Percentiles rank a stretch among this genome's conserved stretches.
Evolutionary conservation across 1,140 invertebrate species (phyloP).

Genomic region (Atta texana): DNA sequence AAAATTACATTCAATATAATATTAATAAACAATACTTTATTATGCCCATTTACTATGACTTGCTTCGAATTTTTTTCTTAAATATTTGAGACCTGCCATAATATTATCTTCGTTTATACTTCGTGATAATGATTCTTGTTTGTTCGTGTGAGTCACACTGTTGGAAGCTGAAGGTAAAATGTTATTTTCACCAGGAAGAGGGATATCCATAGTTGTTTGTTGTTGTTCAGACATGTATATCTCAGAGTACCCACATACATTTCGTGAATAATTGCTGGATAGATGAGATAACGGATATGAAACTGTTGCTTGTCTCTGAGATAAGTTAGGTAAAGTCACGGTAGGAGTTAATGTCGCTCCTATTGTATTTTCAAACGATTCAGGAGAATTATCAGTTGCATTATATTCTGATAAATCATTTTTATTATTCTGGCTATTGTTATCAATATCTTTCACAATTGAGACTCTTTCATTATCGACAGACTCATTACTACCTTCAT

Average conservation of each 20-base stretch:
- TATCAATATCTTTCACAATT: background rate
- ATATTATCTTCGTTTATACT: slow-evolving; percentile 87
- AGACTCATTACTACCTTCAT: background rate
- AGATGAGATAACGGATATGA: slow-evolving; percentile 36
- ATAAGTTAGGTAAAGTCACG: background rate
- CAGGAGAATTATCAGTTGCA: background rate
- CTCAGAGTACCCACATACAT: background rate
- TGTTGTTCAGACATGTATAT: background rate
- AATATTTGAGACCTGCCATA: slow-evolving; percentile 89
- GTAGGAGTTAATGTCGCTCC: background rate
- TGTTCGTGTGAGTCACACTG: background rate
- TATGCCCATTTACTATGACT: slow-evolving; percentile 58
- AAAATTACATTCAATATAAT: slow-evolving; percentile 22
- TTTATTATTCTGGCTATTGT: slow-evolving; percentile 61
- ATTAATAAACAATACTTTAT: slow-evolving; percentile 4
- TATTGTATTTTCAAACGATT: background rate
- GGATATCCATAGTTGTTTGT: slow-evolving; percentile 3
- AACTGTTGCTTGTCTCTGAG: slow-evolving; percentile 19
- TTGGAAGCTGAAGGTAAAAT: background rate
- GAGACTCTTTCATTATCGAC: slow-evolving; percentile 29
- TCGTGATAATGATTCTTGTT: background rate
- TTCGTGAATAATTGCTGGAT: slow-evolving; percentile 15
- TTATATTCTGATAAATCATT: slow-evolving; percentile 66
- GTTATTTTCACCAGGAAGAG: slow-evolving; percentile 24
- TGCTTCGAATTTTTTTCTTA: slow-evolving; percentile 88